phyloP scores from a whole-genome alignment of 1,140 invertebrate species.

The Aphidius ervi region DNA sequence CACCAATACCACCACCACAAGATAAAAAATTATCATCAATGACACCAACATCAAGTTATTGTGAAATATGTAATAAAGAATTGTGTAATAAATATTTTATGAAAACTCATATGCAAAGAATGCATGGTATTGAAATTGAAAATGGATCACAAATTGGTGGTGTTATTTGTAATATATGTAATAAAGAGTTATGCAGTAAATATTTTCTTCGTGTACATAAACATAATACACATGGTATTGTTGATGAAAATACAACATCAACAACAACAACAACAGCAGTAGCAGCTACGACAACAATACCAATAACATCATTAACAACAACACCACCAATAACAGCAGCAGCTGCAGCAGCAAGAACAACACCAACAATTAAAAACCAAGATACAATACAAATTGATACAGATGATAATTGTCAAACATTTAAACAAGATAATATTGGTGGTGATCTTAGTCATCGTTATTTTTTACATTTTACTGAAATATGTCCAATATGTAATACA shows the following conservation, averaged over 20 bases:
- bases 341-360: slow-evolving; percentile 27
- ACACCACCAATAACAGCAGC: slow-evolving; percentile 49
- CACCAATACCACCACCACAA: slow-evolving; percentile 20
- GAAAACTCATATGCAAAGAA: slow-evolving; percentile 99
- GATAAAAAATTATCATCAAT: slow-evolving; percentile 46
- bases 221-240: slow-evolving; percentile 94
- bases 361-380: too few species aligned
- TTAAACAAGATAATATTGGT: slow-evolving; percentile 53
- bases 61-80: slow-evolving; percentile 99
- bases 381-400: too few species aligned
- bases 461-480: slow-evolving; percentile 70
- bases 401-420: too few species aligned
- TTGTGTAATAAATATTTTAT: slow-evolving; percentile 99
- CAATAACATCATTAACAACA: slow-evolving; percentile 36
- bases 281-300: slow-evolving; percentile 34
- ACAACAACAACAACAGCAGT: slow-evolving; percentile 35
- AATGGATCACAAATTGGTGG: slow-evolving; percentile 86
- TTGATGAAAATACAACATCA: slow-evolving; percentile 60
- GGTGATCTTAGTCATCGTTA: slow-evolving; percentile 61
- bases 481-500: slow-evolving; percentile 81
- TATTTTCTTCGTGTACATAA: slow-evolving; percentile 97
- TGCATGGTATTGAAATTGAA: slow-evolving; percentile 96
- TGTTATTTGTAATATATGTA: slow-evolving; percentile 93
- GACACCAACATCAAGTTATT: slow-evolving; percentile 81
- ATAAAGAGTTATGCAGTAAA: slow-evolving; percentile 96